Evolutionary conservation across 2,797 vertebrate species (phyloP), one percentile per base, ranked within the genome.

Genomic region (Melanotaenia boesemani): DNA sequence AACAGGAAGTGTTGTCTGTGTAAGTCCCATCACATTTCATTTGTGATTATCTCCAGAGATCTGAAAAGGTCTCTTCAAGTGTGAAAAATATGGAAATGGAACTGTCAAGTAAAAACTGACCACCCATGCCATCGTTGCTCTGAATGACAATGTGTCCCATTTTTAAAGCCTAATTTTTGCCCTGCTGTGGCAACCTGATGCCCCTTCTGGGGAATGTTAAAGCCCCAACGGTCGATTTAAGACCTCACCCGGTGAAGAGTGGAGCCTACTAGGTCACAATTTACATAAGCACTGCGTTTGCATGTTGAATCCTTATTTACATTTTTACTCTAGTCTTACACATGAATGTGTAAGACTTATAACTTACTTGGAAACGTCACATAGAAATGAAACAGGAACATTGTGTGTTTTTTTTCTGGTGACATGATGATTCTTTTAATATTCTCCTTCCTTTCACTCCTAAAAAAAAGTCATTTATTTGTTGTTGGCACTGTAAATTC

Each of bases 1-100:
- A 68, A 67, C 63, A 52, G 68, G 62, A 66, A 74, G 41, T 59
- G 57, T 54, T 39, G 63, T 61, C 41, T 10, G 65, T 32, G 52
- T 64, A 70, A 77, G 72, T 56, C 64, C 72, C 24, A 0, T 22
- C 37, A 41, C 64, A 52, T 63, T 70, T 74, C 81, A 87, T 86
- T 57, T 76, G 77, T 34, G 72, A 85, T 89, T 83, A 78, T 62
- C 77, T 84, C 57, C 28, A 55, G 59, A 68, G 67, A 16, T 44
- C 58, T 52, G 32, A 37, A 61, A 63, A 77, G 54, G 70, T 76
- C 59, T 74, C 3, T 16, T 22, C 1, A 41, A 72, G 55, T 76
- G 64, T 80, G 39, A 80, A 85, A 72, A 88, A 79, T 74, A 77
- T 79, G 82, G 72, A 85, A 85, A 85, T 81, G 75, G 55, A 66